These are phyloP conservation scores for Chaenocephalus aceratus DNA, from an alignment of 2,113 vertebrate species.

Conservation along the genomic window DNA sequence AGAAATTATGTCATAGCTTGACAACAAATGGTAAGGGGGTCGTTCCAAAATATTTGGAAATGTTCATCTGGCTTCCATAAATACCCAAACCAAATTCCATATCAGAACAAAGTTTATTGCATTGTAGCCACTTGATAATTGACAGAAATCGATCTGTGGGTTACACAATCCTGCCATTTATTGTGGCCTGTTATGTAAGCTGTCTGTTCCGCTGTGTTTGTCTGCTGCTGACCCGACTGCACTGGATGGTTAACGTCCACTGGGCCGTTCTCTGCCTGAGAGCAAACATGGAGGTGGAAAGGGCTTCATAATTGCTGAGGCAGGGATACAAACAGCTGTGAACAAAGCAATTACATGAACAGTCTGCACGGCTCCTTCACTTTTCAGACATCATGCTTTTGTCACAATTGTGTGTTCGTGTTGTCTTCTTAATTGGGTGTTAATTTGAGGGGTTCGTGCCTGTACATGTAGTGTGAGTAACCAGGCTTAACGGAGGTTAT, in stretches of 20 bases:
- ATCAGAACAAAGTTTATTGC: too few species aligned
- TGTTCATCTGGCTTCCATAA: background rate
- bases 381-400: background rate
- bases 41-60: background rate
- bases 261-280: background rate
- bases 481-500: background rate
- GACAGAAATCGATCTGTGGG: background rate
- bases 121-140: background rate
- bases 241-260: background rate
- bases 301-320: constrained; percentile 2
- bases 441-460: background rate
- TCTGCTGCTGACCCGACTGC: background rate
- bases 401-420: background rate
- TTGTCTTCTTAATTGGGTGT: background rate
- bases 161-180: background rate
- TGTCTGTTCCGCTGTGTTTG: background rate
- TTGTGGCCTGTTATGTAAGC: background rate
- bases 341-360: constrained; percentile 22
- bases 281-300: background rate
- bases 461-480: background rate
- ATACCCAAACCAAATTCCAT: background rate
- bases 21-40: background rate
- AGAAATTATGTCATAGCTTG: background rate
- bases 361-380: background rate
- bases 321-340: constrained; percentile 13